phyloP scores from a whole-genome alignment of 1,140 invertebrate species.

The Drosophila miranda region DNA sequence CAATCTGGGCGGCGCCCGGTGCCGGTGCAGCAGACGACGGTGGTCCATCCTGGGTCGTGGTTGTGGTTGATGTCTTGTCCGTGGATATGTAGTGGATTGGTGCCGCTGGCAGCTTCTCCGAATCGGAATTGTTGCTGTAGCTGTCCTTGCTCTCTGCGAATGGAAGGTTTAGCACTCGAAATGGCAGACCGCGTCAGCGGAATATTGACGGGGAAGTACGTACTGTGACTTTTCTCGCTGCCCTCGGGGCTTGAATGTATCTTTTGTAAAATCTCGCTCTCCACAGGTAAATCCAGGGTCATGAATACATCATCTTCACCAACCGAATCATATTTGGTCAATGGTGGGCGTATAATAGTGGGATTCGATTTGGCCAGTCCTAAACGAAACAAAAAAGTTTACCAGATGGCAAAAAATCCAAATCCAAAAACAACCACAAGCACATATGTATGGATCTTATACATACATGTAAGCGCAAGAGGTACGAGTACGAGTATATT shows the following conservation, averaged over 20 bases:
- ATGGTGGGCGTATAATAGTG: slow-evolving; percentile 82
- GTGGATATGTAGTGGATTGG: slow-evolving; percentile 83
- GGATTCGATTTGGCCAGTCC: slow-evolving; percentile 82
- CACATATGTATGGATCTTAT: too few species aligned
- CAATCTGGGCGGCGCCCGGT: slow-evolving; percentile 57
- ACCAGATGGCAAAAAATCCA: too few species aligned
- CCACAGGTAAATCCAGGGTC: slow-evolving; percentile 91
- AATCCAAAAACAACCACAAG: too few species aligned
- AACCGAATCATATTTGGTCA: slow-evolving; percentile 86
- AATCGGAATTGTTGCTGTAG: slow-evolving; percentile 78
- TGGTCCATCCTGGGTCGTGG: slow-evolving; percentile 40
- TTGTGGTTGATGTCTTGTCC: slow-evolving; percentile 73
- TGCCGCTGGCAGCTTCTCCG: slow-evolving; percentile 71
- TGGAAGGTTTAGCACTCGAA: background rate
- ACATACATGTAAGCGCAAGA: too few species aligned
- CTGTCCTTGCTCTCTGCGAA: slow-evolving; percentile 63
- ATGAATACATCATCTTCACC: slow-evolving; percentile 93
- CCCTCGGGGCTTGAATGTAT: slow-evolving; percentile 83
- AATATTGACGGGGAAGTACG: slow-evolving; percentile 14
- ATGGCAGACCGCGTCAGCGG: background rate
- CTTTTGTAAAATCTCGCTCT: slow-evolving; percentile 84
- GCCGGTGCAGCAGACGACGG: slow-evolving; percentile 40
- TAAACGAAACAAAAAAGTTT: slow-evolving; percentile 18
- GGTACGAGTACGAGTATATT: too few species aligned
- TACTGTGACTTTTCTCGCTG: slow-evolving; percentile 82